A percentile compares a stretch with the other conserved stretches of the same genome.
These are phyloP conservation scores for Epinotia brunnichana DNA, from an alignment of 2,888 invertebrate genomes.

Conservation along the genomic window DNA sequence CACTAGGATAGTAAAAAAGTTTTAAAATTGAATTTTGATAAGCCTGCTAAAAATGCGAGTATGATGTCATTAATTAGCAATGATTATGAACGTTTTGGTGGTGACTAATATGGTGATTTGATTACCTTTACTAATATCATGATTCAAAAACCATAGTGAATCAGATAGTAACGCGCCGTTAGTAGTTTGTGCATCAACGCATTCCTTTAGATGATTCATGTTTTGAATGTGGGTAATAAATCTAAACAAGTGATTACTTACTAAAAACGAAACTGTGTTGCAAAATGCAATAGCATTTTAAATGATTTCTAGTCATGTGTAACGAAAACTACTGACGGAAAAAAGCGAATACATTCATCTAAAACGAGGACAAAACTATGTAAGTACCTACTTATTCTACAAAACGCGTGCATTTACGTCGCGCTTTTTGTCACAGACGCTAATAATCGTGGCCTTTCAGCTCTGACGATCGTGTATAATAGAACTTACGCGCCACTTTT, in stretches of 20 bases:
- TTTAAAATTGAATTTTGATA: background rate
- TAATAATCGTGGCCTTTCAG: constrained; percentile 31
- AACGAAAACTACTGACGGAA: background rate
- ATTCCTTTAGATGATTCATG: constrained; percentile 57
- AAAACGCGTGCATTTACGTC: constrained; percentile 31
- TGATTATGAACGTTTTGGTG: background rate
- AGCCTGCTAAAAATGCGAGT: too few relatives aligned
- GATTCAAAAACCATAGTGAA: constrained; percentile 30
- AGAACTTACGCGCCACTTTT: constrained; percentile 15
- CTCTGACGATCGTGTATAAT: background rate
- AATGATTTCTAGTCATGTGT: constrained; percentile 21
- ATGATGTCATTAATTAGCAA: constrained; percentile 22
- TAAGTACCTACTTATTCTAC: constrained; percentile 11
- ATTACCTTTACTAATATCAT: constrained; percentile 28
- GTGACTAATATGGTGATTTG: constrained; percentile 35
- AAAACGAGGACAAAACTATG: constrained; percentile 38
- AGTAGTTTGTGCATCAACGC: constrained; percentile 47
- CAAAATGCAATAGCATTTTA: constrained; percentile 23
- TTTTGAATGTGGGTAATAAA: constrained; percentile 49
- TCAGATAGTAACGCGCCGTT: constrained; percentile 10
- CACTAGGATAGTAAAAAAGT: background rate
- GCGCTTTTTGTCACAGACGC: constrained; percentile 33
- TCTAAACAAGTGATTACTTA: constrained; percentile 33
- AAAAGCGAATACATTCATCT: constrained; percentile 29
- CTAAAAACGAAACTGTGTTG: constrained; percentile 25